Base-by-base conservation (phyloP, 2,797 vertebrate species). In the Craterocephalus amniculus region DNA sequence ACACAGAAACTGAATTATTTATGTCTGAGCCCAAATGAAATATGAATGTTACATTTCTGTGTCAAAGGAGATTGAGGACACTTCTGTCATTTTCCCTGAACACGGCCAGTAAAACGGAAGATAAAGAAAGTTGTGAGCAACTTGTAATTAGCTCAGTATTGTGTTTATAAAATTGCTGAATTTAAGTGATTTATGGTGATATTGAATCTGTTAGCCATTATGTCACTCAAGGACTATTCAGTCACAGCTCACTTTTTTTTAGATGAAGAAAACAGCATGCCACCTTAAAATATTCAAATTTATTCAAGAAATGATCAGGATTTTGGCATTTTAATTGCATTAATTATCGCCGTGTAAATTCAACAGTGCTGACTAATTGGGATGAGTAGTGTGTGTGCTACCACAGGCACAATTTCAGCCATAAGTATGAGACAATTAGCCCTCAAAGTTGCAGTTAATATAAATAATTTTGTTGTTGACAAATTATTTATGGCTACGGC, bases 281-380 rank as follows among this genome's bases (percentile, higher is more conserved):
- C 8, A 35, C 34, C 63, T 74, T 69, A 70, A 75, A 69, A 75
- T 77, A 86, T 88, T 85, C 56, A 83, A 76, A 89, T 82, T 13
- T 54, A 72, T 86, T 87, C 81, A 36, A 71, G 38, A 79, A 74
- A 83, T 79, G 6, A 72, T 72, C 52, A 38, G 59, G 61, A 76
- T 76, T 84, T 85, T 70, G 56, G 56, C 60, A 66, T 59, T 67
- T 79, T 86, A 86, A 90, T 86, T 83, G 62, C 78, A 82, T 82
- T 88, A 81, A 90, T 88, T 76, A 82, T 72, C 27, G 6, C 68
- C n/a, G 67, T 0, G 63, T 79, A 69, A 80, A 89, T 87, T 61
- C 72, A 55, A 83, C 70, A 66, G 69, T 83, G 80, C 63, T 64
- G 58, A 66, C 61, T 84, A 77, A 87, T 71, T 87, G 65, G 70